A percentile compares a stretch with the other conserved stretches of the same genome.
Evolutionary conservation across 2,797 vertebrate genomes (phyloP).

Genomic region (Masticophis lateralis): DNA sequence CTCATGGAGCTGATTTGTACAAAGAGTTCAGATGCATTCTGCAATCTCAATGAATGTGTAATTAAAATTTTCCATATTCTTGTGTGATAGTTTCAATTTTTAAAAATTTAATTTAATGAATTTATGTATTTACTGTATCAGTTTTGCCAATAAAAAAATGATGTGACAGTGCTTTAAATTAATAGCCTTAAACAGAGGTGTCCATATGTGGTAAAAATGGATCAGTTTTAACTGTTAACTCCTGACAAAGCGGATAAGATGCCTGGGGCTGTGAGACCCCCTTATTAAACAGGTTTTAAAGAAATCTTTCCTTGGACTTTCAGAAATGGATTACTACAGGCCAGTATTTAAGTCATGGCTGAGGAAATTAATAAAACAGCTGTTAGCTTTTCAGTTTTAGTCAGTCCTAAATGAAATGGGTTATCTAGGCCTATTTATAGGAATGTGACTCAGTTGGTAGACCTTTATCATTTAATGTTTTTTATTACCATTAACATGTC

Average conservation of each 20-base stretch:
- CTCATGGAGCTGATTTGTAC: background rate
- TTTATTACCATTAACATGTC: background rate
- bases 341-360: background rate
- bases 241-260: background rate
- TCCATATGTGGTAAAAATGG: background rate
- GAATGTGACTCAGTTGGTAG: background rate
- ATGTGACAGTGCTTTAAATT: background rate
- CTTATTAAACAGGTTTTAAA: background rate
- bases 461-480: background rate
- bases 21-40: background rate
- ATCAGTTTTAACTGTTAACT: background rate
- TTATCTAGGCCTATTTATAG: background rate
- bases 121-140: background rate
- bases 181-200: background rate
- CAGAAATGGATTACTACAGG: background rate
- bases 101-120: background rate
- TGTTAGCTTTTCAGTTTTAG: background rate
- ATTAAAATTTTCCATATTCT: background rate
- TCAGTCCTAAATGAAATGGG: background rate
- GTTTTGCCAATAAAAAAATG: background rate
- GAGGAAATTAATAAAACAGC: background rate
- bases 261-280: background rate
- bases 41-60: background rate
- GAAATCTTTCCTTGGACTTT: background rate
- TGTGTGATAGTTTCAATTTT: background rate